Evolutionary conservation across 2,113 vertebrate species (phyloP).

Genomic region (Edolisoma coerulescens): DNA sequence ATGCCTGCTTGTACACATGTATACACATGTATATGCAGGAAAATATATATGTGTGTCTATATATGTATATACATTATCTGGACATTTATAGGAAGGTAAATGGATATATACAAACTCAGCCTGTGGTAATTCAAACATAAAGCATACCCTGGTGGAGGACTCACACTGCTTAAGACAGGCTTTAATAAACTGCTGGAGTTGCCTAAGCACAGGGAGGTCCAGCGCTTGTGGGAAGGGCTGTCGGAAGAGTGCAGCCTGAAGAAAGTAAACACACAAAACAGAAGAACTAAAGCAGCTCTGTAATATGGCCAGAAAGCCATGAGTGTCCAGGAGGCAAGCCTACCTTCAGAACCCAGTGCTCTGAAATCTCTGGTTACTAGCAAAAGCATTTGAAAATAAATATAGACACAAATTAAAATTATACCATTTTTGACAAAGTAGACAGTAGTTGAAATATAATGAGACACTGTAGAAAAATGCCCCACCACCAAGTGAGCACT

Average conservation of each 20-base stretch:
- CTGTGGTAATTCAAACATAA: not conserved
- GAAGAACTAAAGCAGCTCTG: not conserved
- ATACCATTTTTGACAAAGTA: constrained; percentile 67
- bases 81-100: not conserved
- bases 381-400: constrained; percentile 55
- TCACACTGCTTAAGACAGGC: not conserved
- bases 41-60: not conserved
- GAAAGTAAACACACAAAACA: not conserved
- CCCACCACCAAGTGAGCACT: constrained; percentile 72
- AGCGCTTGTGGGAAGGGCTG: not conserved
- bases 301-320: not conserved
- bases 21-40: not conserved
- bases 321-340: not conserved
- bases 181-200: not conserved
- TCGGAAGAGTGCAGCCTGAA: not conserved
- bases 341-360: not conserved
- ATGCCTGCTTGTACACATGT: not conserved
- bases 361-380: constrained; percentile 41
- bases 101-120: not conserved
- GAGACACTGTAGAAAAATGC: constrained; percentile 74
- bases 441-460: constrained; percentile 74
- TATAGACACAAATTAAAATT: constrained; percentile 62
- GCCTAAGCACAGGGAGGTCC: not conserved
- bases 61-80: not conserved
- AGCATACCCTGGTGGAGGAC: not conserved